Evolutionary conservation across 1,140 invertebrate species (phyloP), one percentile per base, ranked within the genome.

Genomic region (Pemphigus obesinymphae): DNA sequence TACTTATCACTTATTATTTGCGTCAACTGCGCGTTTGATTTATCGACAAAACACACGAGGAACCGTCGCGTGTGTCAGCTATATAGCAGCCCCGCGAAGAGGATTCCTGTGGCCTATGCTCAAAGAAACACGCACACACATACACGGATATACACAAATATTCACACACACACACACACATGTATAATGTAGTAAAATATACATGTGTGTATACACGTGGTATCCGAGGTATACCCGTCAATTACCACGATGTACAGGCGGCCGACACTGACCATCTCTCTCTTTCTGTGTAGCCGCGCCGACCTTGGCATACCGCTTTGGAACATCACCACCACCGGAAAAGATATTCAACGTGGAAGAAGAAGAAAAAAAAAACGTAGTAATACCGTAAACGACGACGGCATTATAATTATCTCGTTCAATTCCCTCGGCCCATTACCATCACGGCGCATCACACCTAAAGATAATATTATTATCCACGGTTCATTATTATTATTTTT

Each of bases 251-350:
- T 40, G 34, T 29, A 75, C 26, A 37, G 45, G 1, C 73, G 50
- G 5, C 13, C n/a, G 73, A 17, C 20, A 26, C 48, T 26, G 75
- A 17, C 53, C 50, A n/a, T 55, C 37, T 43, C 34, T 68, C 40
- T 8, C 23, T 70, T 15, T 26, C 6, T 43, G 0, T 55, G 2
- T 15, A 3, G n/a, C 37, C 34, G 13, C 3, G 50, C 34, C 20
- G 53, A 78, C 75, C 75, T 78, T 78, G 75, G 53, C 75, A 58
- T 78, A 78, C 75, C 50, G 34, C n/a, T 26, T 55, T 53, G 23
- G 75, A 8, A 29, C 26, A 37, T 40, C 29, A 70, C 13, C 23
- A 26, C 23, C 50, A 58, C 75, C 31, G 75, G 75, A 78, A 78
- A 78, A 78, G 13, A 78, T 76, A 37, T 76, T 23, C 31, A 11